These are phyloP conservation scores for Rhopalosiphum nymphaeae DNA, from an alignment of 2,888 invertebrate genomes.

Conservation along the genomic window DNA sequence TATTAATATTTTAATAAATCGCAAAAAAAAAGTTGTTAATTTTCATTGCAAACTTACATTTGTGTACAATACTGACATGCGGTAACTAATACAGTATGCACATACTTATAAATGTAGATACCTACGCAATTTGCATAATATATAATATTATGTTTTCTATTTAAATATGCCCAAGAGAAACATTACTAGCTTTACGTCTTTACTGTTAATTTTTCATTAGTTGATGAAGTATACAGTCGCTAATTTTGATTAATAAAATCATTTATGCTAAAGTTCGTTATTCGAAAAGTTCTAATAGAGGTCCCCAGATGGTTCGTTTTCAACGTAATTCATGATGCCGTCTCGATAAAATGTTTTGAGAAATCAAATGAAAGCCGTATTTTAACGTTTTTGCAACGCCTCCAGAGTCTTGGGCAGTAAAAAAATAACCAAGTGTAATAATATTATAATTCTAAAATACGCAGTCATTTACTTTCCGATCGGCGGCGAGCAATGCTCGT, in stretches of 20 bases:
- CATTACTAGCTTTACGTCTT: neutral
- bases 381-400: neutral
- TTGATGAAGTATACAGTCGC: constrained; percentile 22
- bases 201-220: constrained; percentile 23
- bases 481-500: neutral
- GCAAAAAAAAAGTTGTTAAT: neutral
- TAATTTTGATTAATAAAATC: constrained; percentile 50
- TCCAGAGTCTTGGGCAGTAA: neutral
- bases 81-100: neutral
- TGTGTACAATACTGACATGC: neutral
- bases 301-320: constrained; percentile 27
- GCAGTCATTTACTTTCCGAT: neutral
- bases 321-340: neutral
- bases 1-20: neutral
- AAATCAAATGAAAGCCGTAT: neutral
- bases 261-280: constrained; percentile 6
- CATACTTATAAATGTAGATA: neutral
- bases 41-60: neutral
- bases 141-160: neutral
- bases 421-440: neutral
- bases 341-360: constrained; percentile 3
- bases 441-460: neutral
- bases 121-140: neutral
- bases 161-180: neutral
- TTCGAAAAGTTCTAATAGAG: constrained; percentile 14